Conservation (phyloP, 2,113 vertebrate species). For the Pelusios castaneus region DNA sequence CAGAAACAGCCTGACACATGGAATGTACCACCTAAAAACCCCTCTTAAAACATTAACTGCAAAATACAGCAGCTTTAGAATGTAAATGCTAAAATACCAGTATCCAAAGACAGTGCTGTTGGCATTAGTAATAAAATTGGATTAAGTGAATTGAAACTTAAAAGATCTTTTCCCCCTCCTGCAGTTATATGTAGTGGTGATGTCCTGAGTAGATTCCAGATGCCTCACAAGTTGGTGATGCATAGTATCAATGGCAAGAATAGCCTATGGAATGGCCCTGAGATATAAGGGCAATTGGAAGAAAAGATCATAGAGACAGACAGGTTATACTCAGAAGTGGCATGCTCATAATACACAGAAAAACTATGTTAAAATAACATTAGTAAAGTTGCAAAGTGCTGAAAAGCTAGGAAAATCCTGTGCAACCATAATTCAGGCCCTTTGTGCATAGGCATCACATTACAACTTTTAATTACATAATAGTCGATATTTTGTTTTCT, state of each 20-base stretch:
- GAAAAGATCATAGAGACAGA: background rate
- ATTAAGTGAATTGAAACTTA: background rate
- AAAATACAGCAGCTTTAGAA: background rate
- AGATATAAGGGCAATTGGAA: background rate
- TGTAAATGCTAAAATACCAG: background rate
- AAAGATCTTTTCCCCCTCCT: too few species aligned
- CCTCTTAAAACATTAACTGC: background rate
- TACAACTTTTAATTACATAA: background rate
- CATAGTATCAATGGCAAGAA: background rate
- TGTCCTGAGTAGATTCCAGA: background rate
- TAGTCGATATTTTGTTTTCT: background rate
- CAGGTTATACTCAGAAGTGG: background rate
- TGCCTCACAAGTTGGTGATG: background rate
- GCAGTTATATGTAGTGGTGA: background rate
- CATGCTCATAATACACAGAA: background rate
- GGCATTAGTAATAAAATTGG: fast-evolving
- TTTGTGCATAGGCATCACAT: background rate
- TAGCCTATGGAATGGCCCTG: background rate
- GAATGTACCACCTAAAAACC: background rate
- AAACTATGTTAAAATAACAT: background rate
- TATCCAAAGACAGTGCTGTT: background rate
- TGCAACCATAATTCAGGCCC: background rate
- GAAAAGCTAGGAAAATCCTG: background rate
- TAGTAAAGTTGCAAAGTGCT: background rate
- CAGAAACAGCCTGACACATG: background rate